Conservation (phyloP, 2,113 vertebrate genomes). For the Malurus cyaneus region DNA sequence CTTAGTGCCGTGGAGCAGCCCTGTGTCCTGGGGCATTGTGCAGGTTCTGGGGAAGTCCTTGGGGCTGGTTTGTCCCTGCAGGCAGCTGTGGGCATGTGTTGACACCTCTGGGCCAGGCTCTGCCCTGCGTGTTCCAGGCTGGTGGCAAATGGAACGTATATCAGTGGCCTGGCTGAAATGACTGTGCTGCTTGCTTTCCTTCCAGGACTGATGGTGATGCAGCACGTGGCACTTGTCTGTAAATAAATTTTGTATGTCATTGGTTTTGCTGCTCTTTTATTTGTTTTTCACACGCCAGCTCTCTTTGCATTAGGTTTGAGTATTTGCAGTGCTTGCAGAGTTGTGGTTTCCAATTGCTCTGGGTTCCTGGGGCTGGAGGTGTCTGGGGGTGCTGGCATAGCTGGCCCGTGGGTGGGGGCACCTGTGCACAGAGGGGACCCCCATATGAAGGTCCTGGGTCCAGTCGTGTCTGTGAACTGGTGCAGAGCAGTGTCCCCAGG, state of each 20-base stretch:
- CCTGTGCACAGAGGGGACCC: background rate
- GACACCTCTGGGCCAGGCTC: background rate
- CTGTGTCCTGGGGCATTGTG: background rate
- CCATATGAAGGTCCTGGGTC: background rate
- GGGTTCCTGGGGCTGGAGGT: background rate
- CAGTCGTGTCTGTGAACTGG: background rate
- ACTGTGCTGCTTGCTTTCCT: background rate
- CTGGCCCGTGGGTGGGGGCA: fast-evolving
- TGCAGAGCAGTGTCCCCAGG: background rate
- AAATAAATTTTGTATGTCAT: background rate
- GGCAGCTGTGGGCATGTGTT: background rate
- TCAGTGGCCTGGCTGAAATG: background rate
- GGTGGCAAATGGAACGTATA: background rate
- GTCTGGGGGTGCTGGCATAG: background rate
- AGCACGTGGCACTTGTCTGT: fast-evolving
- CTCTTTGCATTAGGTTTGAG: background rate
- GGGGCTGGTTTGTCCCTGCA: background rate
- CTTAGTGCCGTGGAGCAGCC: background rate
- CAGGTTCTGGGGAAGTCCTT: background rate
- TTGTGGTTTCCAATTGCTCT: background rate
- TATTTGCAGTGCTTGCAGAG: background rate
- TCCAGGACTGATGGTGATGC: background rate
- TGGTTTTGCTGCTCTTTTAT: background rate
- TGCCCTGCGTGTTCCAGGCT: background rate
- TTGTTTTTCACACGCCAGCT: background rate